Percentiles rank a stretch among this genome's conserved stretches.
Conservation (phyloP, 2,888 invertebrate species). For the Stictocephala bisonia region DNA sequence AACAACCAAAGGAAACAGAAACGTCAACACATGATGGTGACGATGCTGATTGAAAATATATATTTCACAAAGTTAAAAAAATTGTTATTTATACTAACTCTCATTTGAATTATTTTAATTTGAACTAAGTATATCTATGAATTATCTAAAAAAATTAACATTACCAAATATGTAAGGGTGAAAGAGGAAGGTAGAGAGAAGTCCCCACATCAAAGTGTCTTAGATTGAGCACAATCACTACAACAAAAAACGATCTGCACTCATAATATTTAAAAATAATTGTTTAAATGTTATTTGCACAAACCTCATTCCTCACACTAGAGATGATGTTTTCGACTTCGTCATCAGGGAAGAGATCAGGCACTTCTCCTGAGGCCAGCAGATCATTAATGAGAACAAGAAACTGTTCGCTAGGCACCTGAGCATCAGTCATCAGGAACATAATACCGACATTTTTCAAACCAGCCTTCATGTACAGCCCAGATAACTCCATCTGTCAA, state of each 20-base stretch:
- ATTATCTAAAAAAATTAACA: too few species aligned
- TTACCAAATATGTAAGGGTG: too few species aligned
- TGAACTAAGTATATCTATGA: too few species aligned
- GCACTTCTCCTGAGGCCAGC: conserved; percentile 95
- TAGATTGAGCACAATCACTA: not conserved
- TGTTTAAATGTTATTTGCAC: too few species aligned
- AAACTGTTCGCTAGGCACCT: conserved; percentile 95
- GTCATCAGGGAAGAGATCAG: conserved; percentile 95
- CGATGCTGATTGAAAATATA: too few species aligned
- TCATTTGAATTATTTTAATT: too few species aligned
- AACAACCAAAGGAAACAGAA: too few species aligned
- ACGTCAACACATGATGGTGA: too few species aligned
- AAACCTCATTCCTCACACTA: conserved; percentile 82
- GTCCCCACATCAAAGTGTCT: too few species aligned
- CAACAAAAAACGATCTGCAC: not conserved
- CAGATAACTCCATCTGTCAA: conserved; percentile 80
- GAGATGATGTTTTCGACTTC: conserved; percentile 95
- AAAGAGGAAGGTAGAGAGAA: too few species aligned
- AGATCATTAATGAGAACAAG: conserved; percentile 95
- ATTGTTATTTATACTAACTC: too few species aligned
- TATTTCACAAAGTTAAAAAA: too few species aligned
- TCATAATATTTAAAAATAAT: not conserved
- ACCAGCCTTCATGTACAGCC: conserved; percentile 90
- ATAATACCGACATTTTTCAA: conserved; percentile 94
- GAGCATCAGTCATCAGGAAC: conserved; percentile 97